Percentiles rank a stretch among this genome's conserved stretches.
phyloP scores from a whole-genome alignment of 2,113 vertebrate species.

The Meriones unguiculatus region DNA sequence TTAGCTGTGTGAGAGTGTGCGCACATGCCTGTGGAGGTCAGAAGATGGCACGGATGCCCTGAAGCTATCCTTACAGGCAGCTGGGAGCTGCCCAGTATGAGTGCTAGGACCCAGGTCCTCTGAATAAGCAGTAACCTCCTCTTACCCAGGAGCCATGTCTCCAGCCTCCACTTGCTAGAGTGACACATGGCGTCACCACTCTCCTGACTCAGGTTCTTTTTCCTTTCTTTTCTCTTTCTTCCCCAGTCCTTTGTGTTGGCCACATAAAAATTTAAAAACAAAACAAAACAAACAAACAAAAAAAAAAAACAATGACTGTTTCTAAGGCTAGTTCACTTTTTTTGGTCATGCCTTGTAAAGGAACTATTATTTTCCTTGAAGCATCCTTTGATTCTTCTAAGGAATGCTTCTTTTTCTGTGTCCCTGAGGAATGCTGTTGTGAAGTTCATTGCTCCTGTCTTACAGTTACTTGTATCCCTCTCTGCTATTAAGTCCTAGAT shows the following conservation, averaged over 20 bases:
- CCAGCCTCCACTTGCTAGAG: not conserved
- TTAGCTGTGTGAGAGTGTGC: no score
- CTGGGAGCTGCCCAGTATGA: no score
- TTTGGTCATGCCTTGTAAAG: not conserved
- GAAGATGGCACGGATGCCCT: not conserved
- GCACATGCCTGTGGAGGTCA: not conserved
- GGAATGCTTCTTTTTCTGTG: not conserved
- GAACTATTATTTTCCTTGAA: not conserved
- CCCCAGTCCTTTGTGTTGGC: not conserved
- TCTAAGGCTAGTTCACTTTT: not conserved
- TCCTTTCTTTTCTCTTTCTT: not conserved
- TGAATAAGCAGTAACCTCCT: not conserved
- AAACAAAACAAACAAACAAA: no score
- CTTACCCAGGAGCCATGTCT: not conserved
- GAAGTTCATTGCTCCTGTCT: not conserved
- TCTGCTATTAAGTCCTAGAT: not conserved
- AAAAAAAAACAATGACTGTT: not conserved
- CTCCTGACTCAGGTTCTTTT: not conserved
- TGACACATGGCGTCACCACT: not conserved
- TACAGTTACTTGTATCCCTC: not conserved
- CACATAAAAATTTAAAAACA: not conserved
- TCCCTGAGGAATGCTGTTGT: not conserved
- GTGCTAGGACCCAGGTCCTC: not conserved
- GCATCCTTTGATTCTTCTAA: not conserved
- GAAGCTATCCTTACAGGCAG: not conserved